These are phyloP conservation scores for Tiphia femorata DNA, from an alignment of 2,888 invertebrate genomes.

Conservation along the genomic window DNA sequence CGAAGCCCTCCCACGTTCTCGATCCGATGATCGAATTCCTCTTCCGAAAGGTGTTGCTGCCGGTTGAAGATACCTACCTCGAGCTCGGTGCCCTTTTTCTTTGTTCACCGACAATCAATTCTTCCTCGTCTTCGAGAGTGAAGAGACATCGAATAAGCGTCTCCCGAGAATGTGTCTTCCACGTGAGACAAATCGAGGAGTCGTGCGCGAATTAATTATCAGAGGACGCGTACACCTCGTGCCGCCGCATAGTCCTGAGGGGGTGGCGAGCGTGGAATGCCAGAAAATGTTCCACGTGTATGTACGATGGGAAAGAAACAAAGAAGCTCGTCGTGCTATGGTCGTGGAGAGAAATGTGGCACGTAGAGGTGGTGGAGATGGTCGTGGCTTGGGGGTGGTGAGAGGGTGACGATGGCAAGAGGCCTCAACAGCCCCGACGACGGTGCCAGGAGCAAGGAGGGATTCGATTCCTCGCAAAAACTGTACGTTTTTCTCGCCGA, in stretches of 20 bases:
- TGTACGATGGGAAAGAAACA: neutral
- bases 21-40: slow-evolving; percentile 36
- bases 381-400: slow-evolving; percentile 28
- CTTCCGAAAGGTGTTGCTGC: neutral
- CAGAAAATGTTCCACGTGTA: slow-evolving; percentile 27
- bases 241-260: slow-evolving; percentile 2
- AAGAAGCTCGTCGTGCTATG: neutral
- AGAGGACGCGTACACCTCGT: neutral
- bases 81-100: neutral
- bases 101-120: too few species aligned
- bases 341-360: slow-evolving; percentile 33
- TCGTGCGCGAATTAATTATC: neutral
- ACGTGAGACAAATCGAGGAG: neutral
- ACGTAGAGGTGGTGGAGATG: slow-evolving; percentile 38
- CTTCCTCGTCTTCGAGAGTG: neutral
- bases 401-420: slow-evolving; percentile 16
- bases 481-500: slow-evolving; percentile 69
- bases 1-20: too few species aligned
- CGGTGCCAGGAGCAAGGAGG: slow-evolving; percentile 39
- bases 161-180: too few species aligned
- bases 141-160: neutral
- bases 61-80: neutral
- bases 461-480: slow-evolving; percentile 69
- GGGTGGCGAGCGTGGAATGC: slow-evolving; percentile 18
- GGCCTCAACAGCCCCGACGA: neutral